Conservation (phyloP, 2,888 invertebrate genomes). For the Apamea monoglypha region DNA sequence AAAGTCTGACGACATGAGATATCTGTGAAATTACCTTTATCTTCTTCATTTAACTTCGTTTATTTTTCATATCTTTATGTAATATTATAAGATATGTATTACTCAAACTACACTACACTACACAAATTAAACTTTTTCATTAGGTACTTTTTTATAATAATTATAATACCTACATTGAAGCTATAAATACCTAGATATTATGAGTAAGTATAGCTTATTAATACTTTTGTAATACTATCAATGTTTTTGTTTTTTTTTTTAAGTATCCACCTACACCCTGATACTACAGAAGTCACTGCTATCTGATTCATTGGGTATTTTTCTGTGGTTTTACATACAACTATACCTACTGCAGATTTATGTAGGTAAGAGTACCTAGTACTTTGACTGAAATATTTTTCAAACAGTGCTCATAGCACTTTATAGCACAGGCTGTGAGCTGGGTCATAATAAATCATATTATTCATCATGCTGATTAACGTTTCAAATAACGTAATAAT, state of each 20-base stretch:
- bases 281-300: neutral
- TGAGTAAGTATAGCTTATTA: neutral
- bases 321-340: neutral
- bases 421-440: neutral
- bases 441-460: neutral
- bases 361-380: neutral
- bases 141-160: neutral
- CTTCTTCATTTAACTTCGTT: too few relatives aligned
- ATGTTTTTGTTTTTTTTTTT: neutral
- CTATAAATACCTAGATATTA: neutral
- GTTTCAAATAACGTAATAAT: conserved; percentile 14
- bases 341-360: neutral
- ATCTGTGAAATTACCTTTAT: neutral
- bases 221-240: neutral
- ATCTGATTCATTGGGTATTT: neutral
- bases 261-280: neutral
- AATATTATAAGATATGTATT: neutral
- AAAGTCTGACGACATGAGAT: neutral
- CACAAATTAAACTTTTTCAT: neutral
- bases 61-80: too few relatives aligned
- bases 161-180: neutral
- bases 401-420: neutral
- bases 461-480: conserved; percentile 14
- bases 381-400: too few relatives aligned
- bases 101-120: too few relatives aligned